Evolutionary conservation across 2,797 vertebrate species (phyloP).

Genomic region (Nothura maculosa): DNA sequence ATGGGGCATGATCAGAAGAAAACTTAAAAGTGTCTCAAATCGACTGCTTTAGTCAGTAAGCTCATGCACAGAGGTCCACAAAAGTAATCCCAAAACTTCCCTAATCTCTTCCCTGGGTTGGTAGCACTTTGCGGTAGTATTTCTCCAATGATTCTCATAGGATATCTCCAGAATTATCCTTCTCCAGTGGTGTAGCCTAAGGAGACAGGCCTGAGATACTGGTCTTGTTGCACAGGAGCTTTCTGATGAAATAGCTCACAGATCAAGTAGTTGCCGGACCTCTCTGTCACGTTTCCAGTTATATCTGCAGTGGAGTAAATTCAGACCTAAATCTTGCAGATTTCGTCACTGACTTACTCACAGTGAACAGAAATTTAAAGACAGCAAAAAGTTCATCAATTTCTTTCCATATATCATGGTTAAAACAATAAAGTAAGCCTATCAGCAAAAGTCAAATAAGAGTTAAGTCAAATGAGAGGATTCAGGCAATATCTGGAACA

Average conservation of each 20-base stretch:
- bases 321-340: background rate
- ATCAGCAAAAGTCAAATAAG: background rate
- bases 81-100: accelerated
- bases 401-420: background rate
- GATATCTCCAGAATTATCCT: background rate
- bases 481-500: background rate
- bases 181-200: too few species aligned
- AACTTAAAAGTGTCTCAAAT: background rate
- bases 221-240: background rate
- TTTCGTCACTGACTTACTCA: background rate
- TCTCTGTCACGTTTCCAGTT: accelerated
- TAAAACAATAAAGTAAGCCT: background rate
- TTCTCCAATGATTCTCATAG: background rate
- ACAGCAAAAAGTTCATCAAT: background rate
- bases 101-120: background rate
- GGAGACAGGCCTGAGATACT: background rate
- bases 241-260: background rate
- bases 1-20: background rate
- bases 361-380: background rate
- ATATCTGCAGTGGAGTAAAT: accelerated
- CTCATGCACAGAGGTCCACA: accelerated
- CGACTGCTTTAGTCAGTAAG: background rate
- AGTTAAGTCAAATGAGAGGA: background rate
- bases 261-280: background rate
- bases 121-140: background rate